Base-by-base conservation (phyloP, 2,113 vertebrate genomes). In the Fukomys damarensis region DNA sequence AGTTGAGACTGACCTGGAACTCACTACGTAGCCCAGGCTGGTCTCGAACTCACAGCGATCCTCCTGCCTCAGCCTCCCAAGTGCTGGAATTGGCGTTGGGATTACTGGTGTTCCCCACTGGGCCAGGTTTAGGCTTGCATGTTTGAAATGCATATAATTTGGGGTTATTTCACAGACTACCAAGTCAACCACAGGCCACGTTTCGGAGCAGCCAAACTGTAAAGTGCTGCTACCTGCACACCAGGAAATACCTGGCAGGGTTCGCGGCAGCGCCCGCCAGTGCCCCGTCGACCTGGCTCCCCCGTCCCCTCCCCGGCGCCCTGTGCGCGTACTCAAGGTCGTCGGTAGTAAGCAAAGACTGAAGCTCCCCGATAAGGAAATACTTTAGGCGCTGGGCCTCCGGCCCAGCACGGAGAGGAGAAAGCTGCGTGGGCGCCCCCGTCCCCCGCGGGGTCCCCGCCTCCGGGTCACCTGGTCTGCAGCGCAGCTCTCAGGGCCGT, bases 191-290 rank as follows among this genome's bases (percentile, higher is more conserved):
- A 20, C 16, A 46, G 1, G 82, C 52, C 84, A 72, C 54, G 85
- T 91, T 88, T 85, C 58, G 84, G 59, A 95, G 63, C 70, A 76
- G 24, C 35, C 83, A 58, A 81, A 72, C n/a, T 86, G 38, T 81
- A 32, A 86, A 46, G 35, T 59, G 26, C 24, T 46, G 35, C n/a
- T 20, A 14, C 41, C 22, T 14, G 9, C 10, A 17, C 7, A 20
- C n/a, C 38, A 38, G 41, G 22, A 54, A 89, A 72, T 49, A 43
- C 22, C 46, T 49, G n/a, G n/a, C 4, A 79, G 83, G 81, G 43
- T n/a, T n/a, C n/a, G n/a, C n/a, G n/a, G 49, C 58, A 38, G 19
- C 9, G 13, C 19, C 46, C 46, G 46, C 46, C 46, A 79, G 81
- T 38, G 56, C 17, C 16, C 16, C 2, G 56, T 17, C 11, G 56